Conservation (phyloP, 1,140 invertebrate species). For the Pachypeltis micranthus region DNA sequence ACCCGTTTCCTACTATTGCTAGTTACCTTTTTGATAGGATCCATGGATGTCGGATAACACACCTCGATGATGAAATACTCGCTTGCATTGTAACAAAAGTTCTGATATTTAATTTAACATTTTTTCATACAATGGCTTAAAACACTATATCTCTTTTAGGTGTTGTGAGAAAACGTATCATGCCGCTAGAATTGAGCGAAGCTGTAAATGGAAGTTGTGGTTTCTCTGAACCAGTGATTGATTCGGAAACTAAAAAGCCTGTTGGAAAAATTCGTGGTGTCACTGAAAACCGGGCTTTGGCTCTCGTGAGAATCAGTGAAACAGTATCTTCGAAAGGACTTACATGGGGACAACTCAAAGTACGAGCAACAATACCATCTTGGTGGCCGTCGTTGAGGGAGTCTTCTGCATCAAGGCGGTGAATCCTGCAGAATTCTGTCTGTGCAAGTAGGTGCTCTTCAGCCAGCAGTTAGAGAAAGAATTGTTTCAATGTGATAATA, state of each 20-base stretch:
- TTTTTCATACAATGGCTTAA: slow-evolving; percentile 51
- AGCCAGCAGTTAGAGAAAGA: no score
- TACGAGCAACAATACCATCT: slow-evolving; percentile 49
- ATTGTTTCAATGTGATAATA: no score
- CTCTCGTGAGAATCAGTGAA: slow-evolving; percentile 61
- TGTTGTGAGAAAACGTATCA: slow-evolving; percentile 26
- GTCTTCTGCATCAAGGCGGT: no score
- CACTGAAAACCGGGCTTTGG: slow-evolving; percentile 51
- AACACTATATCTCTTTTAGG: slow-evolving; percentile 24
- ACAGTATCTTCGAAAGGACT: slow-evolving; percentile 46
- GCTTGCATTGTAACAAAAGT: not conserved
- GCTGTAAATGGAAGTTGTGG: slow-evolving; percentile 31
- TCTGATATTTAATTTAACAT: not conserved
- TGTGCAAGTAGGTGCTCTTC: no score
- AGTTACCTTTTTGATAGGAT: no score
- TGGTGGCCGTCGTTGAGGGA: slow-evolving; percentile 69
- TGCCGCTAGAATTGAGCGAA: slow-evolving; percentile 39
- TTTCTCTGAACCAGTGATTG: not conserved
- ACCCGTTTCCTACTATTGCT: no score
- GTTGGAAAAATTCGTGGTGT: slow-evolving; percentile 63
- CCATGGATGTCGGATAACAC: no score
- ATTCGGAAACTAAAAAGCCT: slow-evolving; percentile 40
- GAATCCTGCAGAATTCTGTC: no score
- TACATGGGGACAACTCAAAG: slow-evolving; percentile 38
- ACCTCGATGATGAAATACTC: no score